Conservation (phyloP, 2,113 vertebrate genomes). For the Rhodinocichla rosea region DNA sequence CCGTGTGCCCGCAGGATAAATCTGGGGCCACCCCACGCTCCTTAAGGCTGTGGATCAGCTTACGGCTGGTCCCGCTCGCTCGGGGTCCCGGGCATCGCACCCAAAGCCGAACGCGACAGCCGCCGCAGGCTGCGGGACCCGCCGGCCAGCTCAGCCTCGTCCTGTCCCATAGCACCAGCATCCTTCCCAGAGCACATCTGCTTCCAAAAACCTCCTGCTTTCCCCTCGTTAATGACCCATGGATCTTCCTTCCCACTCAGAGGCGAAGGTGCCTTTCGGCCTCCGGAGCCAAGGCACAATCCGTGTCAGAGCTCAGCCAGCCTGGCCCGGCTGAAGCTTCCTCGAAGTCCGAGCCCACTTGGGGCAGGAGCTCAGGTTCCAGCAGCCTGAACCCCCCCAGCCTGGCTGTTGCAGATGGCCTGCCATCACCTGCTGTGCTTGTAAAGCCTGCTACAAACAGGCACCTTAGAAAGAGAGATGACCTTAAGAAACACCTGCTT, state of each 20-base stretch:
- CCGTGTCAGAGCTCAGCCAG: background rate
- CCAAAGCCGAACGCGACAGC: background rate
- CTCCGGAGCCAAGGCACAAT: background rate
- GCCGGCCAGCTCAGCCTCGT: background rate
- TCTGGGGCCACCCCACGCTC: fast-evolving
- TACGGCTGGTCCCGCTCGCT: background rate
- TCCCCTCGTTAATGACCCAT: background rate
- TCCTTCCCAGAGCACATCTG: background rate
- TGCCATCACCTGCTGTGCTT: background rate
- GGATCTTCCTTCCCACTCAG: background rate
- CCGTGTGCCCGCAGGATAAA: background rate
- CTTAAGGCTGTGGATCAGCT: no score
- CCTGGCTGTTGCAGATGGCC: background rate
- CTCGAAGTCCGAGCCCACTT: background rate
- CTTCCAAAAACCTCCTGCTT: background rate
- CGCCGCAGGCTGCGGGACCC: fast-evolving
- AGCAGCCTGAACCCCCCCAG: background rate
- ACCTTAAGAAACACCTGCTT: background rate
- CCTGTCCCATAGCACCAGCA: background rate
- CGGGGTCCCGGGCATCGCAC: fast-evolving
- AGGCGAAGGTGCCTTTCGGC: background rate
- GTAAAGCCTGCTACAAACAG: background rate
- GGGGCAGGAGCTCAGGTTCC: background rate
- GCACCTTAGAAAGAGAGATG: background rate
- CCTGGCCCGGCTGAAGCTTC: background rate